Evolutionary conservation across 2,888 invertebrate genomes (phyloP), one percentile per base, ranked within the genome.

Genomic region (Trichopria drosophilae): DNA sequence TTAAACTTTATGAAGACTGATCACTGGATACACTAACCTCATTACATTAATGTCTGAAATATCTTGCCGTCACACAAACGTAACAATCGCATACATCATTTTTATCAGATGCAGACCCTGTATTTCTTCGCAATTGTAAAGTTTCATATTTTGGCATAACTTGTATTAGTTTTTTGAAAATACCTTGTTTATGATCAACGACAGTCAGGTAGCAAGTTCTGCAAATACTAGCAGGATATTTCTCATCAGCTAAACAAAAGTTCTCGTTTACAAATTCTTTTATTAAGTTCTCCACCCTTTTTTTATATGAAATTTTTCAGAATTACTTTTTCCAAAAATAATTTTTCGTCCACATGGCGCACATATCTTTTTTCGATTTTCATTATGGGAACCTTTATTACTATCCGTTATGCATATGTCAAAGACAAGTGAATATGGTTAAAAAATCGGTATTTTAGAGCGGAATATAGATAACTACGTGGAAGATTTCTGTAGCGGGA

Each of bases 21-120:
- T 18, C 22, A 20, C 4, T 18, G 15, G 15, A 19, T 29, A 29
- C 12, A 23, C 31, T 18, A 13, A 19, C 22, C 22, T 37, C 20
- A 15, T 29, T 19, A 28, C 29, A 39, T 19, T 12, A 26, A 15
- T 37, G 37, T 16, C 39, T 23, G 13, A 19, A 37, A 28, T 24
- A 35, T 46, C 46, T 46, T 31, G 26, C 46, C n/a, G 37, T 22
- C 26, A 39, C 19, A 37, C 31, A 46, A 37, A 46, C 13, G 19
- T 29, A 39, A 31, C 29, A 46, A 19, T 13, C 6, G 20, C 23
- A 23, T 10, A 12, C 6, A n/a, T n/a, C n/a, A n/a, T n/a, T n/a
- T n/a, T n/a, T n/a, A n/a, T n/a, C n/a, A n/a, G n/a, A n/a, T n/a
- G n/a, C n/a, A n/a, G n/a, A n/a, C 4, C 12, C 6, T 31, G 42